Base-by-base conservation (phyloP, 2,797 vertebrate genomes). In the Kryptopterus vitreolus region DNA sequence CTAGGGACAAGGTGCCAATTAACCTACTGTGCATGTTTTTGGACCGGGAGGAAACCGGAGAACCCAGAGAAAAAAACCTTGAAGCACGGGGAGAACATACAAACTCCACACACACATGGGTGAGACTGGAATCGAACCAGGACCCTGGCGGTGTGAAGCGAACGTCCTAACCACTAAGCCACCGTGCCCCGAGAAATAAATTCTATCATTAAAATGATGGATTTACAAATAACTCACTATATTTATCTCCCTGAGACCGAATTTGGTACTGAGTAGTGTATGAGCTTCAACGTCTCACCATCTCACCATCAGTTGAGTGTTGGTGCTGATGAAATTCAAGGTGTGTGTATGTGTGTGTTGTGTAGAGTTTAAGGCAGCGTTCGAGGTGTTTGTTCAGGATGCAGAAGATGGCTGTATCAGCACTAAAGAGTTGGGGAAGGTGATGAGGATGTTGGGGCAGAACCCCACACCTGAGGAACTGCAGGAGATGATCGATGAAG, bases 401-500 rank as follows among this genome's bases (percentile, higher is more conserved):
- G 94, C 93, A 0, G 94, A 93, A 81, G 94, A 95, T 0, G 94
- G 94, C 82, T 94, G 93, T 87, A 95, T 95, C 89, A 95, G 94
- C 89, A 95, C 93, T 84, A 95, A 95, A 85, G 94, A 95, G 88
- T 88, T 95, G 79, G 94, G 94, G 53, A 95, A 94, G 87, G 94
- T 95, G 80, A 93, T 95, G 92, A 91, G 94, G 88, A 99, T 99
- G 98, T 92, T 94, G 35, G 98, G 98, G 22, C 98, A 99, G 93
- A 99, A 98, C 89, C 98, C 98, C 77, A 98, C 96, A 0, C 96
- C 96, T 0, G 97, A 99, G 87, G 98, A 99, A 92, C 95, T 99
- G 85, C 97, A 99, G 92, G 98, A 98, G 92, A 99, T 99, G 96
- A 99, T 99, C 15, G 97, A 99, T 0, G 98, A 99, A 87, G 98